phyloP scores from a whole-genome alignment of 2,113 vertebrate genomes.

The Acanthisitta chloris region DNA sequence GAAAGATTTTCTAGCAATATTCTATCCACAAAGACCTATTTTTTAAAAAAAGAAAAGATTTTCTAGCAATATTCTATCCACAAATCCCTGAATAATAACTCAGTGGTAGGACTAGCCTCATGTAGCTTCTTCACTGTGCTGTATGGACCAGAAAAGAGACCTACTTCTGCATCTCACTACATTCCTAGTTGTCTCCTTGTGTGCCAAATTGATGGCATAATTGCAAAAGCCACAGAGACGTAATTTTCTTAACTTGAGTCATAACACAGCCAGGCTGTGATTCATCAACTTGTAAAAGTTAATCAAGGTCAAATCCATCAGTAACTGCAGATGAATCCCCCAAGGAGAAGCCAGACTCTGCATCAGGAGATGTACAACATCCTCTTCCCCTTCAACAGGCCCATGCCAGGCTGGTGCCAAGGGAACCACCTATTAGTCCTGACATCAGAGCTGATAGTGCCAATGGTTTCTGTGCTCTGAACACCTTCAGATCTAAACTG shows the following conservation, averaged over 20 bases:
- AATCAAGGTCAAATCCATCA: constrained; percentile 53
- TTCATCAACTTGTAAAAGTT: constrained; percentile 51
- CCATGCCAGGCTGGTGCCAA: neutral
- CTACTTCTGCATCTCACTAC: neutral
- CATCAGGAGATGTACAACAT: neutral
- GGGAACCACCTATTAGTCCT: neutral
- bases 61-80: neutral
- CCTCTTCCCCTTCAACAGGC: neutral
- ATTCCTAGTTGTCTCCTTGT: neutral
- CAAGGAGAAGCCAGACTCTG: neutral
- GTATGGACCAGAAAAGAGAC: neutral
- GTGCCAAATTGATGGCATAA: constrained; percentile 45
- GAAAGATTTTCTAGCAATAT: neutral
- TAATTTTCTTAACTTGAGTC: constrained; percentile 52
- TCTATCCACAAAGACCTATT: neutral
- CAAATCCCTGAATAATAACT: neutral
- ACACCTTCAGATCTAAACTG: neutral
- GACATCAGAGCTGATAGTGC: neutral
- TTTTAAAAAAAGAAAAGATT: neutral
- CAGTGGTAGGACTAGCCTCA: neutral
- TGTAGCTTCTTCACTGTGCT: neutral
- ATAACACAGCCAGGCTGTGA: constrained; percentile 29
- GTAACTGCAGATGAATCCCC: constrained; percentile 40
- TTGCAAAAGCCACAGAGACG: constrained; percentile 47
- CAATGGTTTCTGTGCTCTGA: neutral